Evolutionary conservation across 1,140 invertebrate genomes (phyloP), one percentile per base, ranked within the genome.

Genomic region (Ceratina calcarata): DNA sequence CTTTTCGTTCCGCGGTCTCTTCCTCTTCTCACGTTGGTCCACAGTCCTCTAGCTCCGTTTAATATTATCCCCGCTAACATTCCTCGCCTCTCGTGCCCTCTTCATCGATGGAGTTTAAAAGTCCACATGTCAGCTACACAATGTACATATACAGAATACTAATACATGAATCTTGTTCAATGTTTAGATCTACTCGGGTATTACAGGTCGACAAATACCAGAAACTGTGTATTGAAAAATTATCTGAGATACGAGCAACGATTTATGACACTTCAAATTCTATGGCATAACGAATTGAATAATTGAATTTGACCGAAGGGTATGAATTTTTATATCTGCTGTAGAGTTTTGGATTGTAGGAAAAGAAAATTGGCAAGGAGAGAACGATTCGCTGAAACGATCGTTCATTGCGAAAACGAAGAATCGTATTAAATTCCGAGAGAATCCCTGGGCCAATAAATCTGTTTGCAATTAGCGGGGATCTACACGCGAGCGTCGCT

Each of bases 381-480:
- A 8, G n/a, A 64, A 16, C 45, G 13, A 27, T 67, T 77, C 57
- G 81, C 8, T 20, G 81, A 71, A 76, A 62, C 4, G 82, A 61
- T 15, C 65, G 65, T 75, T 20, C 62, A 61, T 13, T 32, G 67
- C 51, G 49, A 45, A 24, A 15, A 68, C 67, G 72, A 53, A 61
- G 80, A 66, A 84, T 76, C 73, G 79, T 70, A 86, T 87, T 87
- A 87, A 85, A 87, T 85, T 84, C 77, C 70, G 70, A 68, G 74
- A 83, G 80, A 85, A 85, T 83, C 69, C 82, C 66, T 64, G 68
- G 83, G 86, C 79, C 87, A 89, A 93, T 92, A 93, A 93, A 93
- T 93, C 91, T 92, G 85, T 91, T 92, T 91, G 92, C 89, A 93
- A 93, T 93, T 92, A 93, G 91, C 87, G 78, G 69, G 75, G 72